Conservation (phyloP, 2,888 invertebrate species). For the Eilema sororculum region DNA sequence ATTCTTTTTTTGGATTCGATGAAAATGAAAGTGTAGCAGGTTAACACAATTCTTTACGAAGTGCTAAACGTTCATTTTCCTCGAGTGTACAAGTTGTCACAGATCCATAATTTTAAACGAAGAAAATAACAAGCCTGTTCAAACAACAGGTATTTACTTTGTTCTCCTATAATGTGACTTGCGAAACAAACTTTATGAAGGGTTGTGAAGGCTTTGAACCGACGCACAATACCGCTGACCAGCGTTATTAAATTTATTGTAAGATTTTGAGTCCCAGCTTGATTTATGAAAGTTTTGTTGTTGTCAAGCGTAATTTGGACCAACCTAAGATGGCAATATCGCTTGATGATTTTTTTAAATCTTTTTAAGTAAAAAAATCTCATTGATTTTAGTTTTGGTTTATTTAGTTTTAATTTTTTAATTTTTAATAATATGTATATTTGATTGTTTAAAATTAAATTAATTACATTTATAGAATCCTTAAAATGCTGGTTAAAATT, state of each 20-base stretch:
- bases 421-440: too few relatives aligned
- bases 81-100: too few relatives aligned
- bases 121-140: constrained; percentile 11
- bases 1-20: not conserved
- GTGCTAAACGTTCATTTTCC: too few relatives aligned
- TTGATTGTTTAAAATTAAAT: too few relatives aligned
- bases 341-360: not conserved
- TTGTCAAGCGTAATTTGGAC: not conserved
- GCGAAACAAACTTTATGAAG: constrained; percentile 28
- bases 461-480: too few relatives aligned
- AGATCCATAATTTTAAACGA: not conserved
- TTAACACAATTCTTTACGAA: too few relatives aligned
- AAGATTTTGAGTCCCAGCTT: constrained; percentile 9
- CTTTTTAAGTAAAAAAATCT: too few relatives aligned
- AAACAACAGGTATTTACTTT: constrained; percentile 21
- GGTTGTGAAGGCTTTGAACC: constrained; percentile 14
- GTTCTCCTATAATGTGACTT: constrained; percentile 17
- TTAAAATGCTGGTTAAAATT: too few relatives aligned
- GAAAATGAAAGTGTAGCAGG: too few relatives aligned
- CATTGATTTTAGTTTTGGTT: too few relatives aligned
- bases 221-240: constrained; percentile 20
- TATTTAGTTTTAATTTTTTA: too few relatives aligned
- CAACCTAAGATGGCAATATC: not conserved
- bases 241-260: constrained; percentile 26
- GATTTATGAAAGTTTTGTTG: constrained; percentile 3